Base-by-base conservation (phyloP, 1,140 invertebrate species). In the Acromyrmex heyeri region DNA sequence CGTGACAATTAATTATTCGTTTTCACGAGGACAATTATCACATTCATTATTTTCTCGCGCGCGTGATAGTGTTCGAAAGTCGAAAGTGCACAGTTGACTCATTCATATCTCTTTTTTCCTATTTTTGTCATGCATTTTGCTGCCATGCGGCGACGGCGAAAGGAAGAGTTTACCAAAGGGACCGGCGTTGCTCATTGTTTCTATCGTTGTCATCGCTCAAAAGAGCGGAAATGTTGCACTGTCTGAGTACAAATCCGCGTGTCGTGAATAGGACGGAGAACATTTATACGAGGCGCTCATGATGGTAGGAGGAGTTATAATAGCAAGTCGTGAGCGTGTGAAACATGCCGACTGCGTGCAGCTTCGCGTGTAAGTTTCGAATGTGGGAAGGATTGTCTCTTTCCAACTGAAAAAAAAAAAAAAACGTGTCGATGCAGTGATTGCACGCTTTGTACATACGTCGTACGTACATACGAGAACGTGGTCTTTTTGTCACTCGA, bases 271-370 rank as follows among this genome's bases (percentile, higher is more conserved):
- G 72, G 21, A 6, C 27, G 57, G 16, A 87, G 72, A 48, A 82
- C 79, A 50, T 90, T 90, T 90, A 90, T 88, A 90, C 77, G 62
- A 81, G 59, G 72, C 78, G 81, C 62, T 91, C 87, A 88, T 91
- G 90, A 88, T 81, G 48, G 69, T 27, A 53, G 48, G 48, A 77
- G 59, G 38, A 61, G 70, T 69, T 57, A 76, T 85, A 85, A 78
- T 77, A 50, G 64, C 44, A 27, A 64, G 85, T 14, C 57, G 83
- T n/a, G 44, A 57, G 67, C 21, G 65, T 70, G n/a, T 69, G 70
- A 81, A 85, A 27, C 67, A 53, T 2, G 12, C 30, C 62, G 65
- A 24, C 57, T 48, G 57, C 65, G 21, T 24, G 38, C 18, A 14
- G 18, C 50, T 34, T 4, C 24, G 24, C 34, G 78, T 72, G 38